These are phyloP conservation scores for Dromococcyx pavoninus DNA, from an alignment of 2,797 vertebrate species.

Conservation along the genomic window DNA sequence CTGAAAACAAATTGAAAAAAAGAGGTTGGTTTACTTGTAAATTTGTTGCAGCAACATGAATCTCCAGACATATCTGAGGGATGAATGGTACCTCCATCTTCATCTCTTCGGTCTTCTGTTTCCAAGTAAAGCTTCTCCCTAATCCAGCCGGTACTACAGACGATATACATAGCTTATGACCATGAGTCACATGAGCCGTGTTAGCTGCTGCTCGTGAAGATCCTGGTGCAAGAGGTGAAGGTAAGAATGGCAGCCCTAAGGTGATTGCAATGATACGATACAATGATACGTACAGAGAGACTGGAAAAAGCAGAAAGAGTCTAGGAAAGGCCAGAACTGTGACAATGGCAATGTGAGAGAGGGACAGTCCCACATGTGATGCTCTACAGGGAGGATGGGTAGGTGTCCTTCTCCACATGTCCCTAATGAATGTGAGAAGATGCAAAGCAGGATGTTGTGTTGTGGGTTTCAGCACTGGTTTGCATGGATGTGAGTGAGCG, in stretches of 20 bases:
- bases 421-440: neutral
- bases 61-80: conserved; percentile 31
- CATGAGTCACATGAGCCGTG: neutral
- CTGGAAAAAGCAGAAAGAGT: neutral
- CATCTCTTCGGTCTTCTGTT: conserved; percentile 3
- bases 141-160: neutral
- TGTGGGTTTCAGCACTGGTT: neutral
- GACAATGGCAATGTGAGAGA: neutral
- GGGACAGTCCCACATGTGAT: neutral
- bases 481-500: neutral
- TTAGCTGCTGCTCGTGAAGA: conserved; percentile 10
- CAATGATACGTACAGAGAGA: neutral
- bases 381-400: neutral
- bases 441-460: neutral
- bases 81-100: conserved; percentile 13
- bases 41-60: conserved; percentile 43
- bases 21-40: conserved; percentile 33
- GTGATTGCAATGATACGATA: neutral
- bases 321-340: neutral
- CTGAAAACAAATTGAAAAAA: conserved; percentile 47
- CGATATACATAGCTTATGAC: neutral
- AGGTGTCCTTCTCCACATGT: neutral
- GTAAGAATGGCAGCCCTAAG: neutral
- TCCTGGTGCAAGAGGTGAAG: neutral
- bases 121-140: neutral